A percentile compares a stretch with the other conserved stretches of the same genome.
Evolutionary conservation across 2,797 vertebrate species (phyloP).

Genomic region (Syndactyla subalaris): DNA sequence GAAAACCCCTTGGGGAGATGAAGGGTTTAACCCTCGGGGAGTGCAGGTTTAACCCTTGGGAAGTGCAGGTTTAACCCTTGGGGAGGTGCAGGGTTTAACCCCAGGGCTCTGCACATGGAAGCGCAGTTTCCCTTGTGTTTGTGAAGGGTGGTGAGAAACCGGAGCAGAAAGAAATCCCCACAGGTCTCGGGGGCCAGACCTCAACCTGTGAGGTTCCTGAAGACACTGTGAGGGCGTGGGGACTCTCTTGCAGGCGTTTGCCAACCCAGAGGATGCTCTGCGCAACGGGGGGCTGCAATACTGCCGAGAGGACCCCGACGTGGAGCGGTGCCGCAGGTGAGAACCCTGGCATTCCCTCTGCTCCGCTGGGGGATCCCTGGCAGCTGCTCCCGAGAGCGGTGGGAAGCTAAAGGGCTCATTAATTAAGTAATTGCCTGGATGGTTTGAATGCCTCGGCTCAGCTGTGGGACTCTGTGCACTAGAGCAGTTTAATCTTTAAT

Average conservation of each 20-base stretch:
- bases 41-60: neutral
- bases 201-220: neutral
- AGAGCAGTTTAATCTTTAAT: neutral
- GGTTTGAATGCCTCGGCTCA: neutral
- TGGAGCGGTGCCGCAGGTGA: conserved; percentile 90
- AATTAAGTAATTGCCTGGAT: neutral
- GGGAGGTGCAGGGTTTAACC: neutral
- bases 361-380: rapidly evolving
- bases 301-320: conserved; percentile 82
- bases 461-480: neutral
- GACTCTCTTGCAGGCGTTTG: conserved; percentile 84
- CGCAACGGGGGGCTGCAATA: conserved; percentile 88
- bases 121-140: rapidly evolving
- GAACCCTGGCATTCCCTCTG: neutral
- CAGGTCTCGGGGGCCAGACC: neutral
- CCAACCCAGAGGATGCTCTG: conserved; percentile 91
- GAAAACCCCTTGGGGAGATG: neutral
- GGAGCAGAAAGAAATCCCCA: neutral
- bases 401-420: neutral
- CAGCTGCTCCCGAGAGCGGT: neutral
- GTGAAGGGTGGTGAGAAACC: neutral
- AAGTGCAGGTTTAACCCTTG: neutral
- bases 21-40: neutral
- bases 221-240: neutral
- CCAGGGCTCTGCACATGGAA: too few species aligned